phyloP scores from a whole-genome alignment of 2,888 invertebrate genomes.

The Elmis aenea region DNA sequence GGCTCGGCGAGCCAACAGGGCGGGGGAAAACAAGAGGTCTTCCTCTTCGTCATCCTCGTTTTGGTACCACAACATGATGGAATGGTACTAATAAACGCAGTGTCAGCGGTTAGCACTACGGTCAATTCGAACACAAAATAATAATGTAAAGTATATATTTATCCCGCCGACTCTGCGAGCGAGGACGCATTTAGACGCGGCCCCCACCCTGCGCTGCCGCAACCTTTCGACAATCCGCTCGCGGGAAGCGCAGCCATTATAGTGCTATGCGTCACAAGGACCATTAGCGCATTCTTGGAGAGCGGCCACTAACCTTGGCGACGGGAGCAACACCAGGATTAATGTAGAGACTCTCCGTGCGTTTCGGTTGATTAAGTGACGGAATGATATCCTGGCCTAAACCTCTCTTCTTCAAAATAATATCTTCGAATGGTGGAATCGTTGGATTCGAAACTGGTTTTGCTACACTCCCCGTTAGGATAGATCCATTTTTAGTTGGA shows the following conservation, averaged over 20 bases:
- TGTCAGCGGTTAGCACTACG: conserved; percentile 11
- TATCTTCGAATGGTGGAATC: conserved; percentile 73
- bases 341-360: conserved; percentile 85
- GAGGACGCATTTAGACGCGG: conserved; percentile 16
- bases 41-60: conserved; percentile 78
- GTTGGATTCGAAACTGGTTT: conserved; percentile 37
- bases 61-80: conserved; percentile 73
- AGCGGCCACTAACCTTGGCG: conserved; percentile 17
- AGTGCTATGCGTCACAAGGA: conserved; percentile 12
- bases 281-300: conserved; percentile 15
- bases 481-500: conserved; percentile 59
- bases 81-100: conserved; percentile 27
- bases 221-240: conserved; percentile 15
- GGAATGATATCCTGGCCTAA: conserved; percentile 87
- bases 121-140: conserved; percentile 9
- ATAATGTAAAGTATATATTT: conserved; percentile 15
- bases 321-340: conserved; percentile 49
- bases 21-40: conserved; percentile 81
- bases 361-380: conserved; percentile 81
- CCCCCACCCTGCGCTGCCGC: conserved; percentile 10
- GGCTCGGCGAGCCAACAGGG: conserved; percentile 77
- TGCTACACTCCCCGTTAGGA: conserved; percentile 53
- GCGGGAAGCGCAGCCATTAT: conserved; percentile 16
- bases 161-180: conserved; percentile 18
- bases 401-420: conserved; percentile 71